Percentiles rank a stretch among this genome's conserved stretches.
phyloP scores from a whole-genome alignment of 2,888 invertebrate species.

The Nebria brevicollis region DNA sequence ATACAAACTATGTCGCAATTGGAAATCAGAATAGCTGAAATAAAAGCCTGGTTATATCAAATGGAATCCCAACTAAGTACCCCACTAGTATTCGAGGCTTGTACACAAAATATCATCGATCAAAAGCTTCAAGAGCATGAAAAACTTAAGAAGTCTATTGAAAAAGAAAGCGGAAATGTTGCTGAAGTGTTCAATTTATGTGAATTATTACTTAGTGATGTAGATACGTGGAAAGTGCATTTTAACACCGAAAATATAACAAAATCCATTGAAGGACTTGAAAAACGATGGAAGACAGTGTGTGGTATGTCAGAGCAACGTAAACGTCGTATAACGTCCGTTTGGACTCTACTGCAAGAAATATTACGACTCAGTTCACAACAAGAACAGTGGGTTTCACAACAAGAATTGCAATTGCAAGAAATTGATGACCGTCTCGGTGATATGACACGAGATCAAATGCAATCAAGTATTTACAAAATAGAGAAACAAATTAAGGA shows the following conservation, averaged over 20 bases:
- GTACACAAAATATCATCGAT: slow-evolving; percentile 74
- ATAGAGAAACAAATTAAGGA: slow-evolving; percentile 68
- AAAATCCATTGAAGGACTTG: slow-evolving; percentile 75
- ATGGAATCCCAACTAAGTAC: slow-evolving; percentile 77
- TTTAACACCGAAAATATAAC: slow-evolving; percentile 76
- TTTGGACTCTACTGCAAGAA: slow-evolving; percentile 72
- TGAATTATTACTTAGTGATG: slow-evolving; percentile 79
- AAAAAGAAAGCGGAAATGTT: slow-evolving; percentile 79
- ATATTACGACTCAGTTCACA: slow-evolving; percentile 67
- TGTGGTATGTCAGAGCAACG: slow-evolving; percentile 78
- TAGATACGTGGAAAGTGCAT: slow-evolving; percentile 76
- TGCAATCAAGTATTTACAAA: slow-evolving; percentile 68
- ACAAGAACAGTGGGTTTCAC: slow-evolving; percentile 71
- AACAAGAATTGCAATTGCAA: slow-evolving; percentile 71
- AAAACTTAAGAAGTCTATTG: slow-evolving; percentile 77
- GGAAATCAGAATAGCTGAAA: slow-evolving; percentile 77
- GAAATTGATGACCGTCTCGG: slow-evolving; percentile 70
- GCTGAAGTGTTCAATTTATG: slow-evolving; percentile 83
- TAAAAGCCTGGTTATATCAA: slow-evolving; percentile 76
- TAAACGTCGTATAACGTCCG: slow-evolving; percentile 72
- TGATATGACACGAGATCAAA: slow-evolving; percentile 67
- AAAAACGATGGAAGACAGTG: slow-evolving; percentile 82
- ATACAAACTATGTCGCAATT: slow-evolving; percentile 76
- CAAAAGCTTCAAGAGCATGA: slow-evolving; percentile 77
- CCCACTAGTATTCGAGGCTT: slow-evolving; percentile 74